Conservation (phyloP, 2,888 invertebrate genomes). For the Coenonympha arcania region DNA sequence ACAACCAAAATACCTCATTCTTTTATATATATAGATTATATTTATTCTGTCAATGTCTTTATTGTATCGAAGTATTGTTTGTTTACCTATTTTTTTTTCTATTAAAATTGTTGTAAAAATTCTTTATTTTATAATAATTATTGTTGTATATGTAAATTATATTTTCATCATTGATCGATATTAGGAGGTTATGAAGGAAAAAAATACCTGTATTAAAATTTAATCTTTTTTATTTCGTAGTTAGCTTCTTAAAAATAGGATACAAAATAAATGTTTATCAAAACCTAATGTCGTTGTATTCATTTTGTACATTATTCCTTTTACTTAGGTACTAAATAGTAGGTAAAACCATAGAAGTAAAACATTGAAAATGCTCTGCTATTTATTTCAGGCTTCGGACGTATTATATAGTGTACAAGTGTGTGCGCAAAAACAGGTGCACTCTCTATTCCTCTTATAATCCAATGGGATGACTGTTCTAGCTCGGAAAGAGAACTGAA, state of each 20-base stretch:
- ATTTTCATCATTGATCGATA: not conserved
- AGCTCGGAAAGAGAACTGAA: too few relatives aligned
- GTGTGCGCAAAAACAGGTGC: too few relatives aligned
- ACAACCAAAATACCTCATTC: too few relatives aligned
- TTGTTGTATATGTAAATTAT: not conserved
- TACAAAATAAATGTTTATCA: constrained; percentile 61
- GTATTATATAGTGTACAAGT: too few relatives aligned
- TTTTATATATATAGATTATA: too few relatives aligned
- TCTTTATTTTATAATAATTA: not conserved
- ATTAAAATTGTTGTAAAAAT: not conserved
- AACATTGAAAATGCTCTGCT: not conserved
- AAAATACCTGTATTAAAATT: constrained; percentile 17
- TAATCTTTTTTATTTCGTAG: constrained; percentile 39
- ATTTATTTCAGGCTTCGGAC: too few relatives aligned
- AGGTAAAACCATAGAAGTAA: too few relatives aligned
- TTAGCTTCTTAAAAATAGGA: constrained; percentile 53
- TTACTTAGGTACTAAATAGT: too few relatives aligned
- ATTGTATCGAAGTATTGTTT: not conserved
- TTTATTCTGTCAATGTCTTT: not conserved
- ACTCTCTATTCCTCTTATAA: too few relatives aligned
- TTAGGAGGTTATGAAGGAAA: not conserved
- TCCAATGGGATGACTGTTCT: too few relatives aligned
- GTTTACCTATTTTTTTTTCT: not conserved
- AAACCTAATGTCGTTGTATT: constrained; percentile 35
- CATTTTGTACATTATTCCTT: constrained; percentile 16